phyloP scores from a whole-genome alignment of 2,888 invertebrate genomes.

The Peribatodes rhomboidaria region DNA sequence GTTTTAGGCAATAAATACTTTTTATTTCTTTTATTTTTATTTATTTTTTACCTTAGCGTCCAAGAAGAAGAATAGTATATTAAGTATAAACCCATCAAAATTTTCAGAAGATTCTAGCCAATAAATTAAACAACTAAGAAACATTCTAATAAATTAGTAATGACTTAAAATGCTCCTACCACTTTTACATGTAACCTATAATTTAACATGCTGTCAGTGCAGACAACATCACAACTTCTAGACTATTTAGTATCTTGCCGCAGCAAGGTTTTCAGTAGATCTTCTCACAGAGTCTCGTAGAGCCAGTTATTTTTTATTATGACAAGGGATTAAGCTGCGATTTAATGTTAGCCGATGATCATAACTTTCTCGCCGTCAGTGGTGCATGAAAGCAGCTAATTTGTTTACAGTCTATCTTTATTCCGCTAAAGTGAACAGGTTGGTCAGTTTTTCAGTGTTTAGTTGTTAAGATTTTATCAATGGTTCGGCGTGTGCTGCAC shows the following conservation, averaged over 20 bases:
- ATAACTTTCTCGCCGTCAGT: conserved; percentile 37
- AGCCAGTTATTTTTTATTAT: background rate
- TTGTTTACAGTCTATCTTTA: conserved; percentile 44
- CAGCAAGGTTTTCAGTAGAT: background rate
- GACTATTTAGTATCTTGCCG: background rate
- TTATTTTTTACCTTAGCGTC: no score
- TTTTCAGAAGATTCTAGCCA: background rate
- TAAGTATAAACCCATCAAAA: background rate
- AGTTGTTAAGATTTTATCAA: conserved; percentile 26
- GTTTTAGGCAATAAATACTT: no score
- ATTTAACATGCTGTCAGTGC: background rate
- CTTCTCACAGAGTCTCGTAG: background rate
- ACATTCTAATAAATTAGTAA: background rate
- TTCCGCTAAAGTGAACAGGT: conserved; percentile 61
- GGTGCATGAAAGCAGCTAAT: conserved; percentile 41
- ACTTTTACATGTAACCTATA: conserved; percentile 2
- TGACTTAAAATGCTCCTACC: background rate
- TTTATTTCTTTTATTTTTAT: no score
- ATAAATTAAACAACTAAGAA: background rate
- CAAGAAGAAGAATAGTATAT: no score
- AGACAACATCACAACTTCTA: background rate
- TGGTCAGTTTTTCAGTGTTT: conserved; percentile 52
- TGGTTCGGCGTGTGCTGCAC: conserved; percentile 17
- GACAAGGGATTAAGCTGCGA: background rate
- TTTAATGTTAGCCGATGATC: conserved; percentile 5